Evolutionary conservation across 2,797 vertebrate genomes (phyloP).

Genomic region (Delichon dasypus): DNA sequence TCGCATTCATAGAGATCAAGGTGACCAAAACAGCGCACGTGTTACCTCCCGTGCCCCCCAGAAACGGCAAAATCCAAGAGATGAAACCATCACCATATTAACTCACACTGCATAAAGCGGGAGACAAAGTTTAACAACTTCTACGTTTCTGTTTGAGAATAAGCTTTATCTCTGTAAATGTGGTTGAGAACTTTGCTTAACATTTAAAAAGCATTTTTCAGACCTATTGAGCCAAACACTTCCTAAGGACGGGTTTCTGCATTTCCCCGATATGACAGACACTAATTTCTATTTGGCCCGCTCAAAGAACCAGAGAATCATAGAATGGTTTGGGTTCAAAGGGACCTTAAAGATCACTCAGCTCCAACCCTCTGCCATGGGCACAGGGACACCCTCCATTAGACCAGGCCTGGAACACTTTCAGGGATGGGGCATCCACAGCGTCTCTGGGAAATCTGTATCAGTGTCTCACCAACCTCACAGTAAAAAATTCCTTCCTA

Average conservation of each 20-base stretch:
- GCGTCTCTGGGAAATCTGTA: background rate
- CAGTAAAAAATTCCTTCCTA: background rate
- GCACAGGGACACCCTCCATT: background rate
- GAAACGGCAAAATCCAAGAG: background rate
- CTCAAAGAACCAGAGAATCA: background rate
- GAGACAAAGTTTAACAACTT: background rate
- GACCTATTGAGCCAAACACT: background rate
- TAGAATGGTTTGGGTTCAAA: background rate
- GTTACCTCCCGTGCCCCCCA: background rate
- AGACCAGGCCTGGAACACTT: background rate
- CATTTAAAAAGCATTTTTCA: background rate
- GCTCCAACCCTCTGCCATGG: background rate
- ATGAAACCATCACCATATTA: fast-evolving
- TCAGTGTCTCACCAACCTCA: background rate
- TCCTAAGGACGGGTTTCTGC: background rate
- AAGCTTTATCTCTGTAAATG: background rate
- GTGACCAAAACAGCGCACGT: background rate
- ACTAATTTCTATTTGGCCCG: background rate
- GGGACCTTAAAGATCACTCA: background rate
- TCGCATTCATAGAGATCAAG: no score
- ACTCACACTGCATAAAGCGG: background rate
- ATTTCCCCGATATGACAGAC: background rate
- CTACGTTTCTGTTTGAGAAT: background rate
- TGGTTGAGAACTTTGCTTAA: background rate
- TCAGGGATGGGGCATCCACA: background rate